Evolutionary conservation across 2,888 invertebrate genomes (phyloP).

Genomic region (Dicyrtomina minuta): DNA sequence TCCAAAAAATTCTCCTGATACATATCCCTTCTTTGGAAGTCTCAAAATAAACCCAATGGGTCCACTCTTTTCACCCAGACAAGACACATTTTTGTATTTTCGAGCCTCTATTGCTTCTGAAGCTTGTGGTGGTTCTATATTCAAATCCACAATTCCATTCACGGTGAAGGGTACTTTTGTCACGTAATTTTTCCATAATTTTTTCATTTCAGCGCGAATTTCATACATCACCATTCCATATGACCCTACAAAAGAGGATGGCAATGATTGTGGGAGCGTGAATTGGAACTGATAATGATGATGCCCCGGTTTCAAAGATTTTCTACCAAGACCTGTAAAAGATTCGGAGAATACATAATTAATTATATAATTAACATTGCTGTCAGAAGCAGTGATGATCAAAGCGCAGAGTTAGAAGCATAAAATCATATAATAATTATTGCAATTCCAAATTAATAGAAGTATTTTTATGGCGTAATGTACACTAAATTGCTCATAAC

Average conservation of each 20-base stretch:
- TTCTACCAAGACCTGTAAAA: slow-evolving; percentile 59
- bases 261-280: slow-evolving; percentile 69
- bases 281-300: slow-evolving; percentile 78
- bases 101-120: slow-evolving; percentile 70
- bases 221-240: slow-evolving; percentile 75
- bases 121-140: slow-evolving; percentile 70
- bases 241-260: slow-evolving; percentile 78
- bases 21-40: slow-evolving; percentile 29
- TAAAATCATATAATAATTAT: too few species aligned
- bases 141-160: slow-evolving; percentile 77
- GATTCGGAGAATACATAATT: too few species aligned
- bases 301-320: slow-evolving; percentile 70
- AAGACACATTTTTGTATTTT: slow-evolving; percentile 74
- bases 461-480: too few species aligned
- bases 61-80: slow-evolving; percentile 64
- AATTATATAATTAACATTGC: too few species aligned
- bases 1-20: slow-evolving; percentile 24
- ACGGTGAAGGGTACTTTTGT: slow-evolving; percentile 79
- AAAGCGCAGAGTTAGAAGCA: too few species aligned
- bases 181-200: slow-evolving; percentile 82
- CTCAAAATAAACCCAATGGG: slow-evolving; percentile 30
- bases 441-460: too few species aligned
- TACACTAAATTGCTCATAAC: too few species aligned
- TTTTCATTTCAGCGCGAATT: slow-evolving; percentile 76
- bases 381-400: too few species aligned